Evolutionary conservation across 2,888 invertebrate genomes (phyloP).

Genomic region (Andrena chrysosceles): DNA sequence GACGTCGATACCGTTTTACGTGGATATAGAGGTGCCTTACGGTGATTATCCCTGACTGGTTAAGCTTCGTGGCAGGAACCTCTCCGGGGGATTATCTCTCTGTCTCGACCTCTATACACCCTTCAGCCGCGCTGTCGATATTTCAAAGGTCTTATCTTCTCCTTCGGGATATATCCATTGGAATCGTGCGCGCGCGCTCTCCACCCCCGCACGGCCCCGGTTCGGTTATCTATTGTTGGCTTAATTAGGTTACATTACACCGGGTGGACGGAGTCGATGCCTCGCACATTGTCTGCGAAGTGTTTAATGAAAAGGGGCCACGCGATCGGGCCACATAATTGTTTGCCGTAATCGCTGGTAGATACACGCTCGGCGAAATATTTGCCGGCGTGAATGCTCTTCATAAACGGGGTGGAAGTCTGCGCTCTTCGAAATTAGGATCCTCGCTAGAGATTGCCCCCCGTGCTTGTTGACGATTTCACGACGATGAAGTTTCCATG

Average conservation of each 20-base stretch:
- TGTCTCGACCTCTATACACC: conserved; percentile 76
- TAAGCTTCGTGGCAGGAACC: conserved; percentile 78
- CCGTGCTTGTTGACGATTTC: too few relatives aligned
- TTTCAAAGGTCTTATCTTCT: conserved; percentile 82
- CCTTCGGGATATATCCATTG: conserved; percentile 76
- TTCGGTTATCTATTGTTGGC: conserved; percentile 62
- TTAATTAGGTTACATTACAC: conserved; percentile 68
- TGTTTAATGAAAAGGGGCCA: conserved; percentile 26
- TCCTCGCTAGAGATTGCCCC: background rate
- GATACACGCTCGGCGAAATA: background rate
- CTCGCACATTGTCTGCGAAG: conserved; percentile 27
- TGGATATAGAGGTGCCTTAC: conserved; percentile 76
- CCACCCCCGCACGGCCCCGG: conserved; percentile 2
- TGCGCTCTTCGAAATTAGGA: background rate
- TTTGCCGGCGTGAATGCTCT: background rate
- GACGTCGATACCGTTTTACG: conserved; percentile 77
- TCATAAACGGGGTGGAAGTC: background rate
- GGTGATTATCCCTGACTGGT: conserved; percentile 82
- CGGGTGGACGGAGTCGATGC: conserved; percentile 23
- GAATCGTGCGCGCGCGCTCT: conserved; percentile 58
- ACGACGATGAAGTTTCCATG: too few relatives aligned
- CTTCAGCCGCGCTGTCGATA: conserved; percentile 81
- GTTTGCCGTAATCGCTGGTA: conserved; percentile 11
- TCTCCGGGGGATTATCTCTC: conserved; percentile 80
- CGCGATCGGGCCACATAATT: conserved; percentile 14